A percentile compares a stretch with the other conserved stretches of the same genome.
These are phyloP conservation scores for Calyptommatus sinebrachiatus DNA, from an alignment of 2,113 vertebrate genomes.

Conservation along the genomic window DNA sequence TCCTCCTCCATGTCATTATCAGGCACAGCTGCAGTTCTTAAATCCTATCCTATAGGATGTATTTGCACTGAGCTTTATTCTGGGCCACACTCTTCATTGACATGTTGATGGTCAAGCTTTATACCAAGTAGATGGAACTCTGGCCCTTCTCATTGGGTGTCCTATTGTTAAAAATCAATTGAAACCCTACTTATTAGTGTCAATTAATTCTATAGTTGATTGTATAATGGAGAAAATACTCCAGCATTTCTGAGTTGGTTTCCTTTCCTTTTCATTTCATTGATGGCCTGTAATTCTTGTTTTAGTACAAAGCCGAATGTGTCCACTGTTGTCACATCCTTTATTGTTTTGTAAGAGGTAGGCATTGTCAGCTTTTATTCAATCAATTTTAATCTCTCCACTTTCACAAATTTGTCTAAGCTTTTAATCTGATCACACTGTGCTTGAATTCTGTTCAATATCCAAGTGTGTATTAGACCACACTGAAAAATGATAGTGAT, in stretches of 20 bases:
- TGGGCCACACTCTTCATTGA: no score
- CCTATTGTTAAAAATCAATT: not conserved
- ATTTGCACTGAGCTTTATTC: no score
- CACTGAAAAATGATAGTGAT: not conserved
- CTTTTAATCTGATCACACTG: not conserved
- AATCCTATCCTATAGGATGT: no score
- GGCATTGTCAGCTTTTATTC: not conserved
- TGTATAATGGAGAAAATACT: not conserved
- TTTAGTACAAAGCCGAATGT: not conserved
- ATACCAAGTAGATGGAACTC: no score
- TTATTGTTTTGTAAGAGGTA: not conserved
- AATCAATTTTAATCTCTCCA: not conserved
- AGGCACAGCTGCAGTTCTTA: no score
- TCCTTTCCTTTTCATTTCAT: conserved; percentile 3
- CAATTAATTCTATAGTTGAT: not conserved
- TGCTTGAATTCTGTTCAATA: not conserved
- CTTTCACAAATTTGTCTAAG: not conserved
- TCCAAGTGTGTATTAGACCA: not conserved
- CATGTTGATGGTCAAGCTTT: no score
- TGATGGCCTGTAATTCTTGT: not conserved
- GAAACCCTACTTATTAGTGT: not conserved
- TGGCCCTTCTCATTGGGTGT: no score
- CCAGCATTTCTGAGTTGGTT: not conserved
- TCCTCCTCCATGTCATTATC: no score
- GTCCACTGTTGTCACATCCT: not conserved